Base-by-base conservation (phyloP, 2,888 invertebrate genomes). In the Sipha maydis region DNA sequence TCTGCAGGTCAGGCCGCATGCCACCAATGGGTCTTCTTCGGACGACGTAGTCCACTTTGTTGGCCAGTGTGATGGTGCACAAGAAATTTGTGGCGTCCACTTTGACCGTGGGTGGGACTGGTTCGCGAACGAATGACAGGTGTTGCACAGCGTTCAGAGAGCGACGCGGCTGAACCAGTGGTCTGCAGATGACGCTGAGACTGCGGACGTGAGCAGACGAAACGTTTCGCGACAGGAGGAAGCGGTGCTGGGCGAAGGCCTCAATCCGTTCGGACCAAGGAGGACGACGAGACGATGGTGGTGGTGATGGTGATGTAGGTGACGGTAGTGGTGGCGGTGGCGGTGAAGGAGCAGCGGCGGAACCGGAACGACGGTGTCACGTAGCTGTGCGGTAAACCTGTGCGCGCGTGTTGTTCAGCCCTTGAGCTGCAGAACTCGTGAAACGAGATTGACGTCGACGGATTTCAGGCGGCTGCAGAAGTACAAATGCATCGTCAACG, bases 1-100 rank as follows among this genome's bases (percentile, higher is more conserved):
- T 94, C 92, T 94, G 93, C 92, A 95, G 93, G 92, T 95, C 94
- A 67, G 88, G 88, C 73, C 88, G 56, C 88, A 88, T 88, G 61
- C 88, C 88, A 88, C 82, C 88, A 82, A 88, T 88, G 28, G 88
- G 82, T 88, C 88, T 88, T 38, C 82, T 88, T 19, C 88, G 71
- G 31, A 88, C 88, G 75, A 88, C 88, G 88, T 88, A 75, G 56
- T 88, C 80, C 67, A 88, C 80, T 80, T 88, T 88, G 88, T 38
- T 82, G 75, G 88, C 88, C 88, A 88, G 88, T 88, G 88, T 88
- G 88, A 88, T 75, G 88, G 73, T 75, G 80, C 80, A 88, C 17
- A 19, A 19, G 67, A 82, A 88, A 80, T 67, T 61, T 88, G 88
- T 31, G 75, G 80, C 75, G 88, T 82, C 88, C 88, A 88, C 88